These are phyloP conservation scores for Labeo rohita DNA, from an alignment of 2,113 vertebrate genomes.

Conservation along the genomic window DNA sequence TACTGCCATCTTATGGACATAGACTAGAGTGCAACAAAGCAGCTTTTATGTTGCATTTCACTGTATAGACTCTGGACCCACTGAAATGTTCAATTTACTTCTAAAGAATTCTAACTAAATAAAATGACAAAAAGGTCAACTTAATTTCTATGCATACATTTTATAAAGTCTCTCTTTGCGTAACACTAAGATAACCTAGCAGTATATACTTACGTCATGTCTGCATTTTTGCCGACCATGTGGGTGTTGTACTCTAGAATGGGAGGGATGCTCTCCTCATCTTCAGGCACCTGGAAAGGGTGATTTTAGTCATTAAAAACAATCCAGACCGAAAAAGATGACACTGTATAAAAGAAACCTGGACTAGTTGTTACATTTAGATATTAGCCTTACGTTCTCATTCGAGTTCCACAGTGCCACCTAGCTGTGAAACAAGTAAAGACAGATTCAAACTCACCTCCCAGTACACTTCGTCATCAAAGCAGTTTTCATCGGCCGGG, in stretches of 20 bases:
- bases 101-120: neutral
- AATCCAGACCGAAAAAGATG: neutral
- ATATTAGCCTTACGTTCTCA: too few species aligned
- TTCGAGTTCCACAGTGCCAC: slow-evolving; percentile 33
- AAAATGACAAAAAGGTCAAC: neutral
- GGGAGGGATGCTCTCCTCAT: slow-evolving; percentile 77
- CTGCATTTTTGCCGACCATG: slow-evolving; percentile 70
- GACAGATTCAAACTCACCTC: slow-evolving; percentile 78
- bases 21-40: neutral
- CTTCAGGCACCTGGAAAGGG: slow-evolving; percentile 82
- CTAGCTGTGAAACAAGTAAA: slow-evolving; percentile 51
- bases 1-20: slow-evolving; percentile 34
- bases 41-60: neutral
- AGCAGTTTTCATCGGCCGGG: slow-evolving; percentile 89
- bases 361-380: neutral
- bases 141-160: neutral
- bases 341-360: neutral
- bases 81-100: neutral
- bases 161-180: neutral
- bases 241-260: slow-evolving; percentile 79
- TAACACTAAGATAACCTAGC: neutral
- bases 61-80: neutral
- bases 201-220: slow-evolving; percentile 69
- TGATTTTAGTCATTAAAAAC: neutral
- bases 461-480: slow-evolving; percentile 91